Percentiles rank a stretch among this genome's conserved stretches.
These are phyloP conservation scores for Callipepla californica DNA, from an alignment of 2,113 vertebrate species.

Conservation along the genomic window DNA sequence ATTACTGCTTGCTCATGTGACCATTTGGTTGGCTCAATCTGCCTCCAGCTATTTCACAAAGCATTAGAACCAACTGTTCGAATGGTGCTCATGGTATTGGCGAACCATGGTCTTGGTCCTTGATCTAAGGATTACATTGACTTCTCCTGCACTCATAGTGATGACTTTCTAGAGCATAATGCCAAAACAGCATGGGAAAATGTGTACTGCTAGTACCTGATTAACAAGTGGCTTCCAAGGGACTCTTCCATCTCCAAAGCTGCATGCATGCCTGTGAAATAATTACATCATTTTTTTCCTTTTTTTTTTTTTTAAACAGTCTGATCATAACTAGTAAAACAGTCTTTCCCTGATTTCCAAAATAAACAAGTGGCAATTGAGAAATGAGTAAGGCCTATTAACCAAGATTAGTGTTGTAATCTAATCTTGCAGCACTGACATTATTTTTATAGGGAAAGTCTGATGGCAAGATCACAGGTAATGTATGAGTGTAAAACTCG, in stretches of 20 bases:
- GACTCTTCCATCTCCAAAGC: neutral
- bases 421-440: neutral
- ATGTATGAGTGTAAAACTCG: neutral
- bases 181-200: neutral
- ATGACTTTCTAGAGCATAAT: neutral
- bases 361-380: neutral
- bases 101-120: neutral
- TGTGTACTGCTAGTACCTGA: accelerated
- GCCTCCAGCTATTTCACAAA: neutral
- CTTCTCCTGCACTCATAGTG: neutral
- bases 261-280: neutral
- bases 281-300: neutral
- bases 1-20: neutral
- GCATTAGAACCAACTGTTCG: neutral
- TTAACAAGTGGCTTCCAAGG: neutral
- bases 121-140: neutral
- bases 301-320: neutral
- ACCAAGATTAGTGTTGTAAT: neutral
- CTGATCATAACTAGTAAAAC: neutral
- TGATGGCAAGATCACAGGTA: neutral
- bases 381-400: neutral
- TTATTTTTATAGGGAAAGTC: neutral
- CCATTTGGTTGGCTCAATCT: neutral
- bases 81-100: neutral
- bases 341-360: neutral